These are phyloP conservation scores for Xanthia togata DNA, from an alignment of 2,888 invertebrate genomes.

Conservation along the genomic window DNA sequence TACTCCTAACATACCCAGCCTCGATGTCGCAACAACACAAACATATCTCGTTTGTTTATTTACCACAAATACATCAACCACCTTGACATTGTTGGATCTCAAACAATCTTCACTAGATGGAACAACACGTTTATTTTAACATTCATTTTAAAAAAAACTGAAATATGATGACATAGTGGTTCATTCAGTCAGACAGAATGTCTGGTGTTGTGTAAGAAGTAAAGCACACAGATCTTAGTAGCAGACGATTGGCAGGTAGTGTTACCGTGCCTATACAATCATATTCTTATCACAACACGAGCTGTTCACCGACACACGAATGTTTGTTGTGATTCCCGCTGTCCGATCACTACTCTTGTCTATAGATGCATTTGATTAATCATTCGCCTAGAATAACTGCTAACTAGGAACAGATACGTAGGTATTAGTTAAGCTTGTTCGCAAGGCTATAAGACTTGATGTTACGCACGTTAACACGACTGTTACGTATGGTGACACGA, in stretches of 20 bases:
- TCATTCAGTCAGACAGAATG: conserved; percentile 11
- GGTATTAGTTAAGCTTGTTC: background rate
- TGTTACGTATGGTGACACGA: background rate
- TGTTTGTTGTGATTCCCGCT: conserved; percentile 7
- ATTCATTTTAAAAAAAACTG: conserved; percentile 16
- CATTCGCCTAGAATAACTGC: background rate
- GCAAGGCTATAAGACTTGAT: background rate
- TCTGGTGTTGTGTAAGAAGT: conserved; percentile 19
- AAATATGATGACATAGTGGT: conserved; percentile 28
- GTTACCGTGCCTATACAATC: background rate
- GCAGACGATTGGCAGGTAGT: conserved; percentile 24
- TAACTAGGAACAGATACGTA: background rate
- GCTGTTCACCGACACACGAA: background rate
- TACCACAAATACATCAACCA: conserved; percentile 23
- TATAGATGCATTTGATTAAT: background rate
- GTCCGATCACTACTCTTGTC: conserved; percentile 4
- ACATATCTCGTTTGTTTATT: conserved; percentile 25
- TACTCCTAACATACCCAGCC: background rate
- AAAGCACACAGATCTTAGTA: conserved; percentile 17
- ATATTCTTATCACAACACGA: background rate
- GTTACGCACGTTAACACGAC: background rate
- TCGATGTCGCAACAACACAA: conserved; percentile 20
- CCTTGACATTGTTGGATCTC: conserved; percentile 46
- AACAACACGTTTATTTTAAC: conserved; percentile 30
- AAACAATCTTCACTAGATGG: conserved; percentile 12